Evolutionary conservation across 2,888 invertebrate species (phyloP).

Genomic region (Saturnia pavonia): DNA sequence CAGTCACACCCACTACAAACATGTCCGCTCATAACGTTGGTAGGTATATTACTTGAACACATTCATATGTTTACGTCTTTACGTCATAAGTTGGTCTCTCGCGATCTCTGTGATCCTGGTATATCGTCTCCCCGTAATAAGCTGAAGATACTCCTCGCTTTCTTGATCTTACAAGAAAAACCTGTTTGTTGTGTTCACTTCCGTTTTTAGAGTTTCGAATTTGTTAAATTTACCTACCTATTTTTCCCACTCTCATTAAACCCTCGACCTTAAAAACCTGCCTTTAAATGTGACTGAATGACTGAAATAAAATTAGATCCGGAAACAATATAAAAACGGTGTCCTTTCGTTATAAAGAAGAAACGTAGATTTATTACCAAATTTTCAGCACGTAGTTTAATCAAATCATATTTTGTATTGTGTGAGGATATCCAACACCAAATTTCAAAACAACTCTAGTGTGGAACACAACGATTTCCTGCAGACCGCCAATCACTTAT

Average conservation of each 20-base stretch:
- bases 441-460: slow-evolving; percentile 7
- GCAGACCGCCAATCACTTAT: slow-evolving; percentile 48
- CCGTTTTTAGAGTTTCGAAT: too few relatives aligned
- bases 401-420: slow-evolving; percentile 1
- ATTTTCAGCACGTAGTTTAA: slow-evolving; percentile 18
- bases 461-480: not conserved
- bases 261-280: not conserved
- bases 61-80: slow-evolving; percentile 67
- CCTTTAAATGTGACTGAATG: too few relatives aligned
- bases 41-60: slow-evolving; percentile 40
- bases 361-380: not conserved
- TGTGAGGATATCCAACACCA: not conserved
- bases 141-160: slow-evolving; percentile 79
- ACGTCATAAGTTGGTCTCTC: slow-evolving; percentile 71
- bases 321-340: not conserved
- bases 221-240: not conserved
- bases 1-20: slow-evolving; percentile 46
- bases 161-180: slow-evolving; percentile 69
- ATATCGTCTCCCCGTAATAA: slow-evolving; percentile 77
- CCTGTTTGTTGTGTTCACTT: slow-evolving; percentile 43
- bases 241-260: not conserved
- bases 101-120: slow-evolving; percentile 72
- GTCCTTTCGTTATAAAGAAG: too few relatives aligned
- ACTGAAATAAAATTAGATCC: not conserved
- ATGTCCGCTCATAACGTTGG: slow-evolving; percentile 33